Evolutionary conservation across 64 coral and sea anemone species (phyloP).

Genomic region (Anthopleura sola): DNA sequence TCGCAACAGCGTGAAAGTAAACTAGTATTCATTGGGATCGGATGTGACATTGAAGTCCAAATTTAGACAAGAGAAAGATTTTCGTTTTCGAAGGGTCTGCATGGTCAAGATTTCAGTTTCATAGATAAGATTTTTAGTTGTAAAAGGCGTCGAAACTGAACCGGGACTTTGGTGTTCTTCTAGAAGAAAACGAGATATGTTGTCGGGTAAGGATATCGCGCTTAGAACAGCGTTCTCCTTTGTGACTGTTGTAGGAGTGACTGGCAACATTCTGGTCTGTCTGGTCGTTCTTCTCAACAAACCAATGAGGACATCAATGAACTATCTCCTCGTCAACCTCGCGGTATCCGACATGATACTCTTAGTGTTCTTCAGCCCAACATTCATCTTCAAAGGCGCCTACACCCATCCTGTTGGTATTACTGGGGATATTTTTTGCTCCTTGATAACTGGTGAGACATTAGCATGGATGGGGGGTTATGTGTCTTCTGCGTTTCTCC

Average conservation of each 20-base stretch:
- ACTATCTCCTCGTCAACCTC: constrained; percentile 23
- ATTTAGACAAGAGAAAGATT: too few species aligned
- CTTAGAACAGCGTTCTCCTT: constrained; percentile 29
- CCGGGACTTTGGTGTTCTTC: neutral
- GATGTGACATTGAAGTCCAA: too few species aligned
- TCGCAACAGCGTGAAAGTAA: too few species aligned
- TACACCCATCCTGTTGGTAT: neutral
- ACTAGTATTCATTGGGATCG: too few species aligned
- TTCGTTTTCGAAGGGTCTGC: too few species aligned
- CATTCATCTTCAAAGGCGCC: neutral
- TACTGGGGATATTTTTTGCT: neutral
- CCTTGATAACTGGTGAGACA: neutral
- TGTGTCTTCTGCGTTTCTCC: neutral
- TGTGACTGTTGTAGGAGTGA: neutral
- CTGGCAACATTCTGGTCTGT: constrained; percentile 45
- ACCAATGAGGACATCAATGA: constrained; percentile 25
- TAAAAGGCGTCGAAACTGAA: too few species aligned
- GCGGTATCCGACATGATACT: constrained; percentile 21
- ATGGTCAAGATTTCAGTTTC: too few species aligned
- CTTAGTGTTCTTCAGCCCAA: neutral
- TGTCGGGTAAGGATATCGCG: neutral
- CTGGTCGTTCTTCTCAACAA: constrained; percentile 1
- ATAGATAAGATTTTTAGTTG: too few species aligned
- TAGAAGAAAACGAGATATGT: neutral
- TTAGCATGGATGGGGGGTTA: neutral